Conservation (phyloP, 1,140 invertebrate genomes). For the Drosophila pallidifrons region DNA sequence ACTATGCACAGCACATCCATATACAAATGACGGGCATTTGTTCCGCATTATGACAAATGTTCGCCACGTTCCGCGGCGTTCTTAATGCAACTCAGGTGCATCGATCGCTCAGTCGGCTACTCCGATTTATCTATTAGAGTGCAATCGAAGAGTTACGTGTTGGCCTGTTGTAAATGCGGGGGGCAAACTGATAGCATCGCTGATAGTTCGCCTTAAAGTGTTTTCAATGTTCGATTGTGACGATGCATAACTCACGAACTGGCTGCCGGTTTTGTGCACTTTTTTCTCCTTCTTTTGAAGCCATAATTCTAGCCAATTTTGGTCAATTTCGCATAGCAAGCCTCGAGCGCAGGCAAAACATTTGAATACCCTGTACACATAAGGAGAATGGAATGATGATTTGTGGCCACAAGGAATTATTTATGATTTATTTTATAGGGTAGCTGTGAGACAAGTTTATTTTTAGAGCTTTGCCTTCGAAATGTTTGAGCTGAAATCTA, state of each 20-base stretch:
- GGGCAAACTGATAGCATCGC: slow-evolving; percentile 57
- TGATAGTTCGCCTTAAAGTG: neutral
- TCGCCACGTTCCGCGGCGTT: slow-evolving; percentile 45
- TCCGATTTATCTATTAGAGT: slow-evolving; percentile 65
- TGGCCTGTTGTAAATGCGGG: slow-evolving; percentile 36
- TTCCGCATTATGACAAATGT: slow-evolving; percentile 80
- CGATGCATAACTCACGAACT: slow-evolving; percentile 62
- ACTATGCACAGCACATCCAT: slow-evolving; percentile 34
- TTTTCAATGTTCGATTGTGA: slow-evolving; percentile 54
- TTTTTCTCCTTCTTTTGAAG: slow-evolving; percentile 4
- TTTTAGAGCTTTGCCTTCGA: neutral
- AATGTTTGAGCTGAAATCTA: slow-evolving; percentile 60
- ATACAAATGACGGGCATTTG: slow-evolving; percentile 33
- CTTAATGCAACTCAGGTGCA: slow-evolving; percentile 70
- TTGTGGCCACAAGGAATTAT: neutral
- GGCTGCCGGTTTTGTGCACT: slow-evolving; percentile 57
- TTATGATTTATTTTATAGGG: slow-evolving; percentile 13
- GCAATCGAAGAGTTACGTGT: slow-evolving; percentile 69
- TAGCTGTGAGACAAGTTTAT: slow-evolving; percentile 1
- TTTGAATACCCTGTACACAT: slow-evolving; percentile 1
- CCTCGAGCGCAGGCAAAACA: slow-evolving; percentile 5
- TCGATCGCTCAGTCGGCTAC: slow-evolving; percentile 15
- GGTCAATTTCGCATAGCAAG: slow-evolving; percentile 61
- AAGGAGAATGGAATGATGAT: neutral
- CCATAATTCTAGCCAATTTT: slow-evolving; percentile 66